Conservation (phyloP, 2,113 vertebrate genomes). For the Carassius auratus region DNA sequence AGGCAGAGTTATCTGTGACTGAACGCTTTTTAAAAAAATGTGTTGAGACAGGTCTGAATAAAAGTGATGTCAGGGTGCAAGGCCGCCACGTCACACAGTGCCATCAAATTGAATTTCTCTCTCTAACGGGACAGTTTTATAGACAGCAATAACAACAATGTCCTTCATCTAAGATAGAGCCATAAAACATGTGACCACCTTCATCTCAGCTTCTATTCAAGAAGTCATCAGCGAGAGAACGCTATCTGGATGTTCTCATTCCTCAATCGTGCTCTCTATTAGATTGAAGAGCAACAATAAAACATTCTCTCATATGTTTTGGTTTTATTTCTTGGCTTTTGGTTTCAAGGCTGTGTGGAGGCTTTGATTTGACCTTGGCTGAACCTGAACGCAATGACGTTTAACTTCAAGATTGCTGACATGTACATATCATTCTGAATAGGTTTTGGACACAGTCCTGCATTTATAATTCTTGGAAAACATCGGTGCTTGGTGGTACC, state of each 20-base stretch:
- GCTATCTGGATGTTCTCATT: background rate
- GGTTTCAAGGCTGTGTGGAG: background rate
- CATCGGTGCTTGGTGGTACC: slow-evolving; percentile 14
- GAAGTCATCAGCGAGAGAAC: background rate
- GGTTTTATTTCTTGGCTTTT: slow-evolving; percentile 10
- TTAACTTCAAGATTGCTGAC: background rate
- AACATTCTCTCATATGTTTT: slow-evolving; percentile 3
- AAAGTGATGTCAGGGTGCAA: background rate
- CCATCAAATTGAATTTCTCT: background rate
- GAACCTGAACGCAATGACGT: background rate
- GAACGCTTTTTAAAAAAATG: background rate
- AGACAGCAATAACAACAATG: slow-evolving; percentile 40
- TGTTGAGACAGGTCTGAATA: background rate
- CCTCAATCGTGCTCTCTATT: slow-evolving; percentile 3
- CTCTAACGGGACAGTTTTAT: slow-evolving; percentile 50
- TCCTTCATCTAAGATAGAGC: slow-evolving; percentile 43
- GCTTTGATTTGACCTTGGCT: slow-evolving; percentile 3
- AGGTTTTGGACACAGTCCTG: slow-evolving; percentile 23
- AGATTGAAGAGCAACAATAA: background rate
- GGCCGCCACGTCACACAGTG: background rate
- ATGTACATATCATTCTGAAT: background rate
- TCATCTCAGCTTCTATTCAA: slow-evolving; percentile 1
- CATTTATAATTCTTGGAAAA: slow-evolving; percentile 31
- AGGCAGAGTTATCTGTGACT: too few species aligned
- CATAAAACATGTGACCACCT: slow-evolving; percentile 45